Base-by-base conservation (phyloP, 2,113 vertebrate genomes). In the Sapajus apella region DNA sequence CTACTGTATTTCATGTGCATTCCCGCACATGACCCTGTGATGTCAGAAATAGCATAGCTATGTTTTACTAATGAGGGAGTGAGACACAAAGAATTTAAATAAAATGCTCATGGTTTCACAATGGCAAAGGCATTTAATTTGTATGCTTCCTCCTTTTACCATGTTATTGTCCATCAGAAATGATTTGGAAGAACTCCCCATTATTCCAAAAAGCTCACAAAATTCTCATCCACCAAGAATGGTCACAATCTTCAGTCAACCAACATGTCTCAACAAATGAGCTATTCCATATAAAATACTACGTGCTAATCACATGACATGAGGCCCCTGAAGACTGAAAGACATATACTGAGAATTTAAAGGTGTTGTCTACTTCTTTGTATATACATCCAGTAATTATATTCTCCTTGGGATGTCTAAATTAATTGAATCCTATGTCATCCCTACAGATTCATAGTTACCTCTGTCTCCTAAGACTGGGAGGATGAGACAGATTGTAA, bases 351-450 rank as follows among this genome's bases (percentile, higher is more conserved):
- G 2, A 50, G 12, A 50, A 8, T 13, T 68, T 50, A 30, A 1
- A 61, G 27, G 6, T 20, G 0, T 20, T 25, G 11, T 2, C 5
- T 0, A 81, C 21, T 3, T 61, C 1, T 61, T 56, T 23, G 18
- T 14, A 56, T 10, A 83, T 52, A 2, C 7, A 56, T 30, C 13
- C 8, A 50, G 64, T 30, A 82, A 55, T 55, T 73, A 83, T 56
- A 85, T 87, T 72, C 47, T 88, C 8, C 4, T 52, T 87, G 21
- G 32, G 4, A 14, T 70, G 4, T 70, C 32, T 76, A 47, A 6
- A 61, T 87, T 17, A 72, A 64, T 25, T 68, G 64, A 64, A 52
- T 75, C 0, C n/a, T 21, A 5, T 50, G 2, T 87, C 35, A 16
- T 84, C 6, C 1, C 6, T 77, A 87, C 2, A 79, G 2, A 68